Percentiles rank a stretch among this genome's conserved stretches.
Evolutionary conservation across 2,113 vertebrate species (phyloP).

Genomic region (Apeltes quadracus): DNA sequence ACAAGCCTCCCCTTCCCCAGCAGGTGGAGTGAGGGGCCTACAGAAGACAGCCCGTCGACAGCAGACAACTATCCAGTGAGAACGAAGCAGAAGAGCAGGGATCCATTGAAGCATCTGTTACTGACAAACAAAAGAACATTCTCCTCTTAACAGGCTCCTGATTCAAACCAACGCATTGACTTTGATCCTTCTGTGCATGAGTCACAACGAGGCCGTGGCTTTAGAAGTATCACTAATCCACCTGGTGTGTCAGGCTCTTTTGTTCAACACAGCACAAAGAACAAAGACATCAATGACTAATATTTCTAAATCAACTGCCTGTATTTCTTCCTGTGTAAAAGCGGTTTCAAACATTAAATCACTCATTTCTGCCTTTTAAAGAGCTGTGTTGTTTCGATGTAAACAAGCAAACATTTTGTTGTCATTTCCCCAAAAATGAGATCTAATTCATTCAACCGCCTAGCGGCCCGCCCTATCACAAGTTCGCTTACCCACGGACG

Average conservation of each 20-base stretch:
- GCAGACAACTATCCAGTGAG: neutral
- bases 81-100: neutral
- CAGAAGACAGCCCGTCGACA: neutral
- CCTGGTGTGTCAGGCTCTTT: conserved; percentile 4
- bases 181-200: conserved; percentile 11
- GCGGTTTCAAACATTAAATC: neutral
- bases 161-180: conserved; percentile 7
- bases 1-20: conserved; percentile 13
- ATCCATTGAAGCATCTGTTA: conserved; percentile 29
- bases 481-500: too few species aligned
- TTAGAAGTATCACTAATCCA: neutral
- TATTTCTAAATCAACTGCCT: neutral
- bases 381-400: neutral
- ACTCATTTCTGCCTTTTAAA: neutral
- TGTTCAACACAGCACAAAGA: conserved; percentile 2
- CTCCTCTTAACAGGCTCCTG: conserved; percentile 1
- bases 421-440: neutral
- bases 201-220: conserved; percentile 3
- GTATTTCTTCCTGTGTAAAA: neutral
- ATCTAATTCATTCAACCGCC: neutral
- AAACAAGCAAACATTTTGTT: neutral
- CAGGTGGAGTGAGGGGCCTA: conserved; percentile 29
- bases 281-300: conserved; percentile 7
- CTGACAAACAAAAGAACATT: neutral
- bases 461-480: too few species aligned